Percentiles rank a stretch among this genome's conserved stretches.
Evolutionary conservation across 2,888 invertebrate genomes (phyloP).

Genomic region (Elgonia sp.): DNA sequence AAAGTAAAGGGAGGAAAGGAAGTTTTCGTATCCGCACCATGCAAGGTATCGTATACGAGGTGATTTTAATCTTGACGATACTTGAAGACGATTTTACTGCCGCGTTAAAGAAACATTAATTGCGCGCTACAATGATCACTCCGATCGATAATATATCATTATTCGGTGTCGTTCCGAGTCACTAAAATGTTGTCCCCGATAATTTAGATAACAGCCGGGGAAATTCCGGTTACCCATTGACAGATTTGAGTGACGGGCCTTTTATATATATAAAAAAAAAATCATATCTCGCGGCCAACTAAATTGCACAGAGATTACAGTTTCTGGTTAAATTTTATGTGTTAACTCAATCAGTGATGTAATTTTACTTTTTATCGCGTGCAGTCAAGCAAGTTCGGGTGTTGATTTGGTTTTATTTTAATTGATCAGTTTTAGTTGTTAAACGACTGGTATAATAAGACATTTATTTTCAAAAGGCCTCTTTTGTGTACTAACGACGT

Average conservation of each 20-base stretch:
- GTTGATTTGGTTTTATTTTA: background rate
- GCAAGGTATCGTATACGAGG: conserved; percentile 69
- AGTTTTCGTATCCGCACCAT: conserved; percentile 69
- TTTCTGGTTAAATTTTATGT: conserved; percentile 17
- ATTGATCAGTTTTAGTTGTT: background rate
- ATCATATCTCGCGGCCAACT: background rate
- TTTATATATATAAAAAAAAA: conserved; percentile 12
- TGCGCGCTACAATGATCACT: conserved; percentile 65
- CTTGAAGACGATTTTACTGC: conserved; percentile 73
- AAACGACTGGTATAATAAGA: too few relatives aligned
- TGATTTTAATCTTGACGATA: conserved; percentile 76
- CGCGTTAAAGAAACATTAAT: conserved; percentile 75
- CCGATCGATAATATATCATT: conserved; percentile 71
- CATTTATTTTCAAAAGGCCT: too few relatives aligned
- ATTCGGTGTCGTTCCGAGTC: conserved; percentile 56
- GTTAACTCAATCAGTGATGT: conserved; percentile 23
- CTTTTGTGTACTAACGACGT: too few relatives aligned
- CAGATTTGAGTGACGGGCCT: conserved; percentile 37
- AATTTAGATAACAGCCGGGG: conserved; percentile 53
- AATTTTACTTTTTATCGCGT: conserved; percentile 14
- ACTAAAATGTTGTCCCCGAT: conserved; percentile 31
- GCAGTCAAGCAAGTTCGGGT: background rate
- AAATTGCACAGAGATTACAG: conserved; percentile 6
- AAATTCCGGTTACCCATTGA: conserved; percentile 41
- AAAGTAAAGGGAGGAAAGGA: conserved; percentile 76